Evolutionary conservation across 1,140 invertebrate genomes (phyloP).

Genomic region (Megalonaias nervosa): DNA sequence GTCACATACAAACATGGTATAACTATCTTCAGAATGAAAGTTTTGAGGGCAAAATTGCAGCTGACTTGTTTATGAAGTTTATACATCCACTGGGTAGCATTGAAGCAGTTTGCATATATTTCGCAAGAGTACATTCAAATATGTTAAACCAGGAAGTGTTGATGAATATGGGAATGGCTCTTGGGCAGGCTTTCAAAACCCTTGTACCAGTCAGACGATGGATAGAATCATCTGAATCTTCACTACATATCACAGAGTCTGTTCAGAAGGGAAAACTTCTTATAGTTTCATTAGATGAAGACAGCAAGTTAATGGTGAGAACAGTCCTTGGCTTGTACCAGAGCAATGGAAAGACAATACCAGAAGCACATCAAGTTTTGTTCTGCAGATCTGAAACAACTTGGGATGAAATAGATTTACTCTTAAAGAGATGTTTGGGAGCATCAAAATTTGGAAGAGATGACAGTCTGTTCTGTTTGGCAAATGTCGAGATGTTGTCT

Average conservation of each 20-base stretch:
- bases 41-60: background rate
- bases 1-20: conserved; percentile 6
- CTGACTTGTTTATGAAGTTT: background rate
- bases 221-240: background rate
- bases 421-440: conserved; percentile 33
- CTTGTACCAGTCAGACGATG: background rate
- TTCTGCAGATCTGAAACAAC: conserved; percentile 38
- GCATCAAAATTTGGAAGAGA: too few species aligned
- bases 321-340: background rate
- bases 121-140: too few species aligned
- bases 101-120: background rate
- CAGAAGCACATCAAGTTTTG: conserved; percentile 42
- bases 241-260: conserved; percentile 9
- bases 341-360: conserved; percentile 39
- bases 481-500: conserved; percentile 40
- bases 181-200: too few species aligned
- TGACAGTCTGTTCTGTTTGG: conserved; percentile 35
- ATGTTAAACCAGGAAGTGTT: too few species aligned
- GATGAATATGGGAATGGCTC: too few species aligned
- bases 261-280: conserved; percentile 17
- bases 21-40: conserved; percentile 10
- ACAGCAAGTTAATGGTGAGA: conserved; percentile 36
- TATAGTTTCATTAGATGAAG: conserved; percentile 18
- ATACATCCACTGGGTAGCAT: conserved; percentile 13
- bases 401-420: conserved; percentile 39